Conservation (phyloP, 2,888 invertebrate genomes). For the Gerris lacustris region DNA sequence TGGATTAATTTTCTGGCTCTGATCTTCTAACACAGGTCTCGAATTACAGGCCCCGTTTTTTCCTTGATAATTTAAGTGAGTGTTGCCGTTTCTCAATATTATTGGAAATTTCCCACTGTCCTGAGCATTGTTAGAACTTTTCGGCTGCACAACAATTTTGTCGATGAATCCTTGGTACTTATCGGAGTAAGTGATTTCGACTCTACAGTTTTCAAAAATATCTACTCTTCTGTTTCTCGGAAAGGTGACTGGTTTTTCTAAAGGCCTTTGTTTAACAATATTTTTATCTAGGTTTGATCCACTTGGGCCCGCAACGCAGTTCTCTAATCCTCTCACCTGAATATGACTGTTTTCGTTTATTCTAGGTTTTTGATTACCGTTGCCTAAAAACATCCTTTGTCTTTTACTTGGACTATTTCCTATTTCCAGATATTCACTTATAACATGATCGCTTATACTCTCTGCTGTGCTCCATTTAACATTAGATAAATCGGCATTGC, state of each 20-base stretch:
- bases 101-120: not conserved
- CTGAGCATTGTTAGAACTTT: not conserved
- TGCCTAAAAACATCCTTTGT: not conserved
- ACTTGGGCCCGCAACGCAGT: not conserved
- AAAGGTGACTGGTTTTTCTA: not conserved
- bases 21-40: not conserved
- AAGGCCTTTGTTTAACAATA: not conserved
- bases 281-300: not conserved
- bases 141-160: slow-evolving; percentile 4
- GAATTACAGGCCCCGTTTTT: not conserved
- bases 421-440: not conserved
- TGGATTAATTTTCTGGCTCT: not conserved
- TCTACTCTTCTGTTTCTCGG: slow-evolving; percentile 1
- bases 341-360: not conserved
- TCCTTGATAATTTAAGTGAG: not conserved
- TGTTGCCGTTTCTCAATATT: not conserved
- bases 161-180: not conserved
- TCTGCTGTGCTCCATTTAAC: not conserved
- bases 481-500: not conserved
- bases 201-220: slow-evolving; percentile 3
- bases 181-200: slow-evolving; percentile 6
- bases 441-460: not conserved
- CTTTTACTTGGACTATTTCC: not conserved
- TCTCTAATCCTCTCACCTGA: not conserved
- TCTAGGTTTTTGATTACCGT: not conserved